These are phyloP conservation scores for Saxidomus purpurata DNA, from an alignment of 1,140 invertebrate genomes.

Conservation along the genomic window DNA sequence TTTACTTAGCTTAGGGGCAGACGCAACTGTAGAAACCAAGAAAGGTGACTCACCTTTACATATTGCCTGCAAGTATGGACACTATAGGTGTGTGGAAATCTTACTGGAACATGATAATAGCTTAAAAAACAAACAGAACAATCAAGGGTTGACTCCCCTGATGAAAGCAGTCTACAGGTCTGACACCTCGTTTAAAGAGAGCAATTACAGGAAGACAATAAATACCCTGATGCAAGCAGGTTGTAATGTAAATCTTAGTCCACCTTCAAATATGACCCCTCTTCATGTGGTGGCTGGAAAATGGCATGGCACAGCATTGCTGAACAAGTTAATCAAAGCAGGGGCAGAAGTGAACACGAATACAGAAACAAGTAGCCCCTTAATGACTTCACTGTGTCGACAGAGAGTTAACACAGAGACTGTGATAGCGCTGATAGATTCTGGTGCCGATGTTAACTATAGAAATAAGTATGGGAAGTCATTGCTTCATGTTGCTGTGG, in stretches of 20 bases:
- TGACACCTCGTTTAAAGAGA: slow-evolving; percentile 67
- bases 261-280: slow-evolving; percentile 72
- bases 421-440: slow-evolving; percentile 73
- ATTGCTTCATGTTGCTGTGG: slow-evolving; percentile 74
- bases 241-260: slow-evolving; percentile 75
- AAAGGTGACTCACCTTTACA: slow-evolving; percentile 76
- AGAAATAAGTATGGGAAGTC: slow-evolving; percentile 66
- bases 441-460: slow-evolving; percentile 72
- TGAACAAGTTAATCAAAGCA: slow-evolving; percentile 66
- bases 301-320: slow-evolving; percentile 60
- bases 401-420: slow-evolving; percentile 68
- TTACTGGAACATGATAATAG: slow-evolving; percentile 63
- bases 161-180: slow-evolving; percentile 74
- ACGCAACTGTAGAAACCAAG: slow-evolving; percentile 69
- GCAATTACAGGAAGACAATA: slow-evolving; percentile 70
- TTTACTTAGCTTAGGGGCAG: slow-evolving; percentile 69
- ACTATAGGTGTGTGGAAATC: slow-evolving; percentile 67
- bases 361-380: slow-evolving; percentile 66
- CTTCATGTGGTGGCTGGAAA: slow-evolving; percentile 74
- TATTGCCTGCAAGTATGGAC: slow-evolving; percentile 75
- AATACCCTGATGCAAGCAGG: slow-evolving; percentile 68
- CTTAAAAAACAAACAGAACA: slow-evolving; percentile 74
- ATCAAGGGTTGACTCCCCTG: slow-evolving; percentile 76
- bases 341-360: slow-evolving; percentile 77
- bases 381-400: slow-evolving; percentile 70